Evolutionary conservation across 2,797 vertebrate genomes (phyloP).

Genomic region (Neoniphon sammara): DNA sequence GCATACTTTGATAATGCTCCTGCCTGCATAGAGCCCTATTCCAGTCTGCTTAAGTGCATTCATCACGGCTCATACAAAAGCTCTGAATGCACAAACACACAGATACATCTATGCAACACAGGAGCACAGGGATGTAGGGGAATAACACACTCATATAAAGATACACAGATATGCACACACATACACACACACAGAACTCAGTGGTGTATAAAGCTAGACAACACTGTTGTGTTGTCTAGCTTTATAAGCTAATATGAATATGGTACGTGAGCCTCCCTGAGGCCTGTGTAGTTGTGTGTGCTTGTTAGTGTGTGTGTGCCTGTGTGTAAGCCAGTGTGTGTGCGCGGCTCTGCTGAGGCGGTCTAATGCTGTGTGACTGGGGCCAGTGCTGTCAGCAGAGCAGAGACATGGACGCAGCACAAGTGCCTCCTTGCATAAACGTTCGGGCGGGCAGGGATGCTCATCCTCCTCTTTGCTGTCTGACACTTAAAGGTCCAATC

Average conservation of each 20-base stretch:
- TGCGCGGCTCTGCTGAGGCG: constrained; percentile 72
- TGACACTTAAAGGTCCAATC: constrained; percentile 68
- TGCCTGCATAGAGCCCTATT: constrained; percentile 44
- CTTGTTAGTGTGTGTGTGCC: constrained; percentile 8
- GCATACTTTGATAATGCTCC: constrained; percentile 22
- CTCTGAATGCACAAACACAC: constrained; percentile 14
- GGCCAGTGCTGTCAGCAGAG: constrained; percentile 83
- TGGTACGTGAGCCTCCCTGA: constrained; percentile 63
- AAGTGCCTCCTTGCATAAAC: constrained; percentile 82
- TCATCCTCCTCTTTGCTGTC: constrained; percentile 61
- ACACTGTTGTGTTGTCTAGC: constrained; percentile 59
- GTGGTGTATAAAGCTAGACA: too few species aligned
- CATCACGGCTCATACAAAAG: constrained; percentile 34
- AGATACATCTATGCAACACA: not conserved
- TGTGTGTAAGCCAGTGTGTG: constrained; percentile 39
- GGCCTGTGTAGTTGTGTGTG: constrained; percentile 50
- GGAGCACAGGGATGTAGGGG: constrained; percentile 10
- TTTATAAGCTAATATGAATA: constrained; percentile 70
- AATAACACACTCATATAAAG: not conserved
- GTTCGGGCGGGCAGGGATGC: constrained; percentile 62
- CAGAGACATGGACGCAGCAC: constrained; percentile 83
- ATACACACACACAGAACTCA: constrained; percentile 15
- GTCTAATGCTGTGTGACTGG: constrained; percentile 81
- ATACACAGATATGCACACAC: not conserved
- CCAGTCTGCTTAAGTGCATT: constrained; percentile 41